Evolutionary conservation across 2,113 vertebrate genomes (phyloP).

Genomic region (Phasianus colchicus): DNA sequence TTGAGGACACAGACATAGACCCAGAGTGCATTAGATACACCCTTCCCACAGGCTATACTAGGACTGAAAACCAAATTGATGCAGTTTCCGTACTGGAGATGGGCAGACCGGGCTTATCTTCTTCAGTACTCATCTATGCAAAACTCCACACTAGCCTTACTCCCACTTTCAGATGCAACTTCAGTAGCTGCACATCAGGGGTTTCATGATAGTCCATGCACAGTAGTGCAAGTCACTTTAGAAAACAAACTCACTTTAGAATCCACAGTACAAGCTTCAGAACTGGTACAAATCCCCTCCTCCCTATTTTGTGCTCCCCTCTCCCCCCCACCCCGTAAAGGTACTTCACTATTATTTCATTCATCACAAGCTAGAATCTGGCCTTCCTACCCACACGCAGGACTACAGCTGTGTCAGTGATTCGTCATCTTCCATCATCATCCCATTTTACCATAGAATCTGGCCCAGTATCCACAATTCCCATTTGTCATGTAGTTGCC

Average conservation of each 20-base stretch:
- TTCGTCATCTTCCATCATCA: background rate
- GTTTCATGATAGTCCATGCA: background rate
- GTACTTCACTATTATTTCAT: background rate
- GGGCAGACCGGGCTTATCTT: background rate
- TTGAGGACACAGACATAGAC: background rate
- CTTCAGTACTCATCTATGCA: background rate
- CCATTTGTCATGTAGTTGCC: background rate
- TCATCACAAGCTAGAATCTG: background rate
- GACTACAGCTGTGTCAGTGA: background rate
- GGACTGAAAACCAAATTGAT: background rate
- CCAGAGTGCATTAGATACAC: background rate
- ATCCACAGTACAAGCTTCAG: background rate
- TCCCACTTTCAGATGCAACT: background rate
- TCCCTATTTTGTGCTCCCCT: background rate
- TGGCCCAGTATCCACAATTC: background rate
- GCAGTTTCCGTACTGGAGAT: background rate
- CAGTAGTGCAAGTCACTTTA: background rate
- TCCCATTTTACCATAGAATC: background rate
- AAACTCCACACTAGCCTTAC: background rate
- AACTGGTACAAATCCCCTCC: fast-evolving
- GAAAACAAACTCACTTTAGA: background rate
- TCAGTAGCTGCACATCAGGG: fast-evolving
- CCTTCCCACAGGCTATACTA: background rate
- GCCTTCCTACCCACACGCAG: background rate
- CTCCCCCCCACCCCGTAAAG: background rate